These are phyloP conservation scores for Oryzias woworae DNA, from an alignment of 2,113 vertebrate species.

Conservation along the genomic window DNA sequence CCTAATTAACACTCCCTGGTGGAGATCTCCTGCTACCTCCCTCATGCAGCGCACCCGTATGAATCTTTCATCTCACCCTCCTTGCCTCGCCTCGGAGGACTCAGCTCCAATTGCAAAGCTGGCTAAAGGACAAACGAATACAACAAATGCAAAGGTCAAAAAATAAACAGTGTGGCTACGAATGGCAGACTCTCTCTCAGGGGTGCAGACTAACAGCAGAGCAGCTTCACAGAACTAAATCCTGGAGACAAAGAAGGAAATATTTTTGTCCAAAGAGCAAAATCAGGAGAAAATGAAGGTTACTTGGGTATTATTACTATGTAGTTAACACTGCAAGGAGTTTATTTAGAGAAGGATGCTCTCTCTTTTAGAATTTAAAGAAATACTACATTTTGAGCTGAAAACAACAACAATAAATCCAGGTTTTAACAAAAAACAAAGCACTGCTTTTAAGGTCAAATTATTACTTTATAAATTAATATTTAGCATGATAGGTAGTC, in stretches of 20 bases:
- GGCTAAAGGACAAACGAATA: slow-evolving; percentile 55
- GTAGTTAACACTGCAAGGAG: too few relatives aligned
- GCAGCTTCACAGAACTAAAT: slow-evolving; percentile 18
- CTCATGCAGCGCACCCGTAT: slow-evolving; percentile 33
- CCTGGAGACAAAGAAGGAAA: slow-evolving; percentile 11
- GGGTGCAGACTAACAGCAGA: slow-evolving; percentile 32
- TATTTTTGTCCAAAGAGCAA: slow-evolving; percentile 1
- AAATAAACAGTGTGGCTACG: slow-evolving; percentile 60
- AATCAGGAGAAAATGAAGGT: too few relatives aligned
- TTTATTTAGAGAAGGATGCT: too few relatives aligned
- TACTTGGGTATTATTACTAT: too few relatives aligned
- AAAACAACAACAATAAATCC: too few relatives aligned
- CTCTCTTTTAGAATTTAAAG: too few relatives aligned
- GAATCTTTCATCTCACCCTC: slow-evolving; percentile 68
- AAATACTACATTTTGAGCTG: too few relatives aligned
- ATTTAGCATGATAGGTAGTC: too few relatives aligned
- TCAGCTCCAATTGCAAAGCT: slow-evolving; percentile 41
- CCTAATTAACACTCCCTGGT: slow-evolving; percentile 73
- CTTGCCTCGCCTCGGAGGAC: slow-evolving; percentile 56
- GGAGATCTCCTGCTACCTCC: slow-evolving; percentile 56
- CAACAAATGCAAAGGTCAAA: slow-evolving; percentile 69
- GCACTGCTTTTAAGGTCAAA: too few relatives aligned
- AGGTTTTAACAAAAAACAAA: too few relatives aligned
- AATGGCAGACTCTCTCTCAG: slow-evolving; percentile 52
- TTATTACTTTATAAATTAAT: too few relatives aligned